These are phyloP conservation scores for Caradrina clavipalpis DNA, from an alignment of 2,888 invertebrate genomes.

Conservation along the genomic window DNA sequence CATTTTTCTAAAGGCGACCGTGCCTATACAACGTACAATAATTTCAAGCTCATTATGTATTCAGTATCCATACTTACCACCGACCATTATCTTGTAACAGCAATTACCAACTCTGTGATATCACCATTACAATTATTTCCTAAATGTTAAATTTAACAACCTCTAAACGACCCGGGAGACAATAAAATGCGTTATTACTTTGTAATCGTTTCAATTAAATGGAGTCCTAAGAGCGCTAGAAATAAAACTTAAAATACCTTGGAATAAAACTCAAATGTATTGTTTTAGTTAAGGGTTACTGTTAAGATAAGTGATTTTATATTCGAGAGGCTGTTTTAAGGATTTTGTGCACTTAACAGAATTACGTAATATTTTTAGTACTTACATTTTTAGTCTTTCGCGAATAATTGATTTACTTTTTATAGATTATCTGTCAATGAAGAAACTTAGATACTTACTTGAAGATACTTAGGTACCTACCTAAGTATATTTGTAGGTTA, in stretches of 20 bases:
- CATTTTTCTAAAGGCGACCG: no score
- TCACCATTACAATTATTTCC: slow-evolving; percentile 54
- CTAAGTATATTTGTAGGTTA: no score
- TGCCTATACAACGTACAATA: no score
- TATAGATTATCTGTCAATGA: no score
- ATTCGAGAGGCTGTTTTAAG: slow-evolving; percentile 1
- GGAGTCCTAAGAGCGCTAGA: slow-evolving; percentile 31
- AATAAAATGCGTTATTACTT: slow-evolving; percentile 52
- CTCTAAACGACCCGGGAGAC: slow-evolving; percentile 48
- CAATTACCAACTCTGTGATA: slow-evolving; percentile 44
- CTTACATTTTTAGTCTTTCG: no score
- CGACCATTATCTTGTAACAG: slow-evolving; percentile 25
- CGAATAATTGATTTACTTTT: no score
- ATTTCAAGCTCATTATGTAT: slow-evolving; percentile 32
- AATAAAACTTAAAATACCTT: slow-evolving; percentile 31
- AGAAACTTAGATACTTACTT: no score
- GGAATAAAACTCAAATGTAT: slow-evolving; percentile 45
- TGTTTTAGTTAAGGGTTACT: slow-evolving; percentile 39
- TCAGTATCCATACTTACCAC: slow-evolving; percentile 14
- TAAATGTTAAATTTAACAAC: slow-evolving; percentile 62
- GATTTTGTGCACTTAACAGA: neutral
- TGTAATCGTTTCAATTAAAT: slow-evolving; percentile 70
- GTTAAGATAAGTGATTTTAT: slow-evolving; percentile 40
- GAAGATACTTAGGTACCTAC: no score
- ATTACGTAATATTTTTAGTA: no score